Evolutionary conservation across 2,113 vertebrate species (phyloP).

Genomic region (Gila orcuttii): DNA sequence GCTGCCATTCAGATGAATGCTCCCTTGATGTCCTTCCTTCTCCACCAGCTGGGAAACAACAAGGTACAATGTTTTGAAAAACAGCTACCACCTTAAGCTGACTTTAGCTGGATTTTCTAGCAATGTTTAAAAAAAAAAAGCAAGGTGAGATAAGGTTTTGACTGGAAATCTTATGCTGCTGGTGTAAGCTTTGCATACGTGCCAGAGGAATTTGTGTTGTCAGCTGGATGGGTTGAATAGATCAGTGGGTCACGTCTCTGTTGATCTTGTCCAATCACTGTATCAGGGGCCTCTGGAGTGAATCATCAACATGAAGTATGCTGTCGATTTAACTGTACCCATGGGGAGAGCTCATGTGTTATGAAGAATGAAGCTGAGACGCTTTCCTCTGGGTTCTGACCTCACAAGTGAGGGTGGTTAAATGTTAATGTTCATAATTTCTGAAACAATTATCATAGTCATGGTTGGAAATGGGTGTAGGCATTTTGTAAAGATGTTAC

Average conservation of each 20-base stretch:
- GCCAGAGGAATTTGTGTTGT: conserved; percentile 33
- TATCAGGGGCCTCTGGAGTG: conserved; percentile 30
- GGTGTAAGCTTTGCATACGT: conserved; percentile 5
- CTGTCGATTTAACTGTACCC: conserved; percentile 30
- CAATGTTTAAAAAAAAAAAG: neutral
- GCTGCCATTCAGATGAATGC: neutral
- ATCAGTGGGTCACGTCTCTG: conserved; percentile 8
- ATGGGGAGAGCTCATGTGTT: conserved; percentile 1
- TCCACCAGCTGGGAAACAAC: neutral
- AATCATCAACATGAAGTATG: conserved; percentile 43
- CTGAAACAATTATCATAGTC: neutral
- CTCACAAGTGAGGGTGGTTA: neutral
- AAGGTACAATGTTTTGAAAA: neutral
- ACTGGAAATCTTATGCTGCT: conserved; percentile 23
- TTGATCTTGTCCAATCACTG: conserved; percentile 33
- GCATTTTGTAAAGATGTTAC: neutral
- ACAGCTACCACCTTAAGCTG: neutral
- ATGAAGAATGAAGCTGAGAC: conserved; percentile 39
- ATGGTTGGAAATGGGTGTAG: neutral
- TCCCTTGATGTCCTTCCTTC: neutral
- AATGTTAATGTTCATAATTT: neutral
- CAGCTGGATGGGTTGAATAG: conserved; percentile 28
- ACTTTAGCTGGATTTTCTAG: neutral
- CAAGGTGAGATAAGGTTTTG: conserved; percentile 23
- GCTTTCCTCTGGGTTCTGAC: neutral